A percentile compares a stretch with the other conserved stretches of the same genome.
Conservation (phyloP, 2,888 invertebrate genomes). For the Paralinhomoeus sp. region DNA sequence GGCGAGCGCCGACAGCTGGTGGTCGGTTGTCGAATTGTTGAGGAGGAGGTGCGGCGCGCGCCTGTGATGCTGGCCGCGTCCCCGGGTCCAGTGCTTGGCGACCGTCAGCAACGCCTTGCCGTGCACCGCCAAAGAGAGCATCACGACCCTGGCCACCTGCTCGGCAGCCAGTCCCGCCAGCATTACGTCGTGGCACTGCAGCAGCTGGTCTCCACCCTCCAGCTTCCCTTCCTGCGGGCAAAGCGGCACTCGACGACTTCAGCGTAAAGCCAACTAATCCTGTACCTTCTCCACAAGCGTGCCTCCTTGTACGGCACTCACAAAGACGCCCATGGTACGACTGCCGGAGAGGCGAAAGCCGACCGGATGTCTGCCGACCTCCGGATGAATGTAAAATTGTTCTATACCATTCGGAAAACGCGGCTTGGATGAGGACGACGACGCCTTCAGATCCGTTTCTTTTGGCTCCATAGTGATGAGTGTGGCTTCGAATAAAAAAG, state of each 20-base stretch:
- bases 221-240: slow-evolving; percentile 1
- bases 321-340: slow-evolving; percentile 3
- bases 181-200: background rate
- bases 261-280: background rate
- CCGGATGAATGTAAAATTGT: background rate
- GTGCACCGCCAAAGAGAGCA: background rate
- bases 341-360: slow-evolving; percentile 2
- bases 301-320: background rate
- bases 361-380: background rate
- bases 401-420: background rate
- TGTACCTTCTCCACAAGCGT: background rate
- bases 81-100: background rate
- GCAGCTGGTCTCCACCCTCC: slow-evolving; percentile 1
- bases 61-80: background rate
- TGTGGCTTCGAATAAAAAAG: no score
- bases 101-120: background rate
- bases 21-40: background rate
- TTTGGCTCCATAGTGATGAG: no score
- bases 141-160: slow-evolving; percentile 1
- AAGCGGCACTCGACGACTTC: background rate
- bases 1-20: background rate
- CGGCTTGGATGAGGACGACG: no score
- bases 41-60: background rate
- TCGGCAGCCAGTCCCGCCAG: slow-evolving; percentile 2
- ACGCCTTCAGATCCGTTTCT: no score